Percentiles rank a stretch among this genome's conserved stretches.
Evolutionary conservation across 2,888 invertebrate species (phyloP).

Genomic region (Synanthedon myopaeformis): DNA sequence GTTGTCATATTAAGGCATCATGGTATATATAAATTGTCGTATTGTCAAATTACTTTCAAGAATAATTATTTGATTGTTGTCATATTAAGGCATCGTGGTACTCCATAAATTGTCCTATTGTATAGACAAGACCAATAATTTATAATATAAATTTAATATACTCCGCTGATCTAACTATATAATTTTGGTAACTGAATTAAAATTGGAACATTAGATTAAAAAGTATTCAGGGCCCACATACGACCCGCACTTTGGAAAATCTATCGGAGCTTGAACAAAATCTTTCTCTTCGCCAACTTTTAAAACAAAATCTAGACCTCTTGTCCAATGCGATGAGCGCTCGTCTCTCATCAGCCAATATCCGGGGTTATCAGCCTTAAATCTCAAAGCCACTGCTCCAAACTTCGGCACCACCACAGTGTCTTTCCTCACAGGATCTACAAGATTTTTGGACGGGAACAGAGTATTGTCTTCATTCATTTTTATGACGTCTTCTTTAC

Average conservation of each 20-base stretch:
- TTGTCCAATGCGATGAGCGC: slow-evolving; percentile 78
- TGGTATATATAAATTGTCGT: too few relatives aligned
- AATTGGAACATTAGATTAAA: slow-evolving; percentile 51
- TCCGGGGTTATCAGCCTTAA: slow-evolving; percentile 82
- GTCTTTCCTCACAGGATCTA: slow-evolving; percentile 76
- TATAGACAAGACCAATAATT: too few relatives aligned
- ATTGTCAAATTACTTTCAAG: too few relatives aligned
- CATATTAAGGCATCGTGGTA: too few relatives aligned
- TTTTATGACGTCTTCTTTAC: slow-evolving; percentile 63
- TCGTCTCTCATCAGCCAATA: slow-evolving; percentile 87
- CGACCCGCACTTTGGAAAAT: slow-evolving; percentile 84
- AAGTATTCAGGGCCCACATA: slow-evolving; percentile 83
- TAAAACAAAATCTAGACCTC: slow-evolving; percentile 79
- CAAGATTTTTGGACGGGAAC: slow-evolving; percentile 66
- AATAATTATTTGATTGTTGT: too few relatives aligned
- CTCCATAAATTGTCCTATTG: too few relatives aligned
- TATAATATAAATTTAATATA: too few relatives aligned
- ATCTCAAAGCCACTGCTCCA: slow-evolving; percentile 77
- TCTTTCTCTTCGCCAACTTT: slow-evolving; percentile 77
- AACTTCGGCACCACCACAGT: slow-evolving; percentile 79
- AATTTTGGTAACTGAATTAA: too few relatives aligned
- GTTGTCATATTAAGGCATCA: too few relatives aligned
- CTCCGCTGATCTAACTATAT: too few relatives aligned
- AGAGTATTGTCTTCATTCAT: slow-evolving; percentile 71
- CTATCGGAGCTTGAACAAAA: slow-evolving; percentile 75